These are phyloP conservation scores for Hexactinellida sp. DNA, from an alignment of 37 sponge, comb jelly and placozoan species.

Conservation along the genomic window DNA sequence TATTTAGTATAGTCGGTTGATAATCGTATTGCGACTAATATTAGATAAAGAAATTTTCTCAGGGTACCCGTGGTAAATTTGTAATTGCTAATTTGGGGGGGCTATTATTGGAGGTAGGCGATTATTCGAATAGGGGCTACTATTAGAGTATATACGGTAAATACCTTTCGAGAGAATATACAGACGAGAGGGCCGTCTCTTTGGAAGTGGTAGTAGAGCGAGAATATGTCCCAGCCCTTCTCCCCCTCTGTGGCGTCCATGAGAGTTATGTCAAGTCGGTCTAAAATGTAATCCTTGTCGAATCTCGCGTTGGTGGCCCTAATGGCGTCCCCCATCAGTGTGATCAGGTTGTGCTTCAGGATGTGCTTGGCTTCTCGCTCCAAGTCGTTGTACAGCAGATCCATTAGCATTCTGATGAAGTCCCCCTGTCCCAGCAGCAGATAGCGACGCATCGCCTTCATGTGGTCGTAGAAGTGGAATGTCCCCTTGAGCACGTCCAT, in stretches of 20 bases:
- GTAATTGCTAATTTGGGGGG: no score
- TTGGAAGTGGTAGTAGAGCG: slow-evolving; percentile 78
- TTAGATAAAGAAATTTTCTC: no score
- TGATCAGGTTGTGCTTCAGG: slow-evolving; percentile 76
- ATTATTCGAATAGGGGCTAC: no score
- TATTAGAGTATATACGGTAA: no score
- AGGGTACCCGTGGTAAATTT: no score
- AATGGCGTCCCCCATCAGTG: slow-evolving; percentile 66
- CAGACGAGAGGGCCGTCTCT: slow-evolving; percentile 35
- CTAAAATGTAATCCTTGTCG: slow-evolving; percentile 62
- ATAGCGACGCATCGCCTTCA: slow-evolving; percentile 77
- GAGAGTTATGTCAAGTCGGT: slow-evolving; percentile 74
- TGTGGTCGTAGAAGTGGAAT: slow-evolving; percentile 73
- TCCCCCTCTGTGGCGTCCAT: slow-evolving; percentile 79
- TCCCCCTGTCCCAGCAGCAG: slow-evolving; percentile 97
- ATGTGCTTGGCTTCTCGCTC: slow-evolving; percentile 49
- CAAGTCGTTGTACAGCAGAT: slow-evolving; percentile 74
- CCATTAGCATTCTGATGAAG: slow-evolving; percentile 93
- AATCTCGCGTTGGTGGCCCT: slow-evolving; percentile 96
- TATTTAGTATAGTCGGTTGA: no score
- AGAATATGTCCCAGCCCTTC: slow-evolving; percentile 95
- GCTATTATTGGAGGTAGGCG: no score
- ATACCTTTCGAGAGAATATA: slow-evolving; percentile 21
- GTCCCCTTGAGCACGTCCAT: slow-evolving; percentile 66
- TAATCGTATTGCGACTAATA: no score